A percentile compares a stretch with the other conserved stretches of the same genome.
Conservation (phyloP, 1,140 invertebrate genomes). For the Aphidius ervi region DNA sequence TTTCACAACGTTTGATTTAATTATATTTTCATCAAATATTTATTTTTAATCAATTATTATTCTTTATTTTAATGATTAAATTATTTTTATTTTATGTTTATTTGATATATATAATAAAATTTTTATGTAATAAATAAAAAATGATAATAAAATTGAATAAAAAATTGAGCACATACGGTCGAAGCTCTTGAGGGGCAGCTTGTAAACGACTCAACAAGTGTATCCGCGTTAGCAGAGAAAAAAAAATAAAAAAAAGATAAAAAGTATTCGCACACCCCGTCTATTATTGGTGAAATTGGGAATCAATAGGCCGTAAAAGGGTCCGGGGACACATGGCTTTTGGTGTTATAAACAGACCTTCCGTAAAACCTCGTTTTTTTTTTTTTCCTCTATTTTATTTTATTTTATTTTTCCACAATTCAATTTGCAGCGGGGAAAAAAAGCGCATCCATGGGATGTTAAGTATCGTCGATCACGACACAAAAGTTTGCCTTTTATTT, state of each 20-base stretch:
- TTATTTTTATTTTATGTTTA: too few relatives aligned
- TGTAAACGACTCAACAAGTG: constrained; percentile 50
- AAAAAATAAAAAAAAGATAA: constrained; percentile 18
- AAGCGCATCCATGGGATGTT: constrained; percentile 2
- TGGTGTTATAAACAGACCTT: background rate
- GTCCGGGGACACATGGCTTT: background rate
- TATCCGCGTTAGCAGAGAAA: constrained; percentile 43
- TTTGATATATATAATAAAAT: too few relatives aligned
- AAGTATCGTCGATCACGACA: constrained; percentile 9
- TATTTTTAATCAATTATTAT: too few relatives aligned
- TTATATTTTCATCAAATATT: background rate
- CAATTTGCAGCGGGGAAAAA: constrained; percentile 3
- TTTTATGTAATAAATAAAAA: too few relatives aligned
- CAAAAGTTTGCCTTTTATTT: too few relatives aligned
- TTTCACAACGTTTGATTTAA: background rate
- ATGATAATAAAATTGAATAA: too few relatives aligned
- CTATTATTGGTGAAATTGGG: constrained; percentile 50
- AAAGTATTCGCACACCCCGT: constrained; percentile 29
- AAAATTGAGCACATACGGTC: too few relatives aligned
- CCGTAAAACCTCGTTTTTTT: background rate
- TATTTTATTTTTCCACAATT: constrained; percentile 6
- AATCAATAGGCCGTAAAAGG: constrained; percentile 49
- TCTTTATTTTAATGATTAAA: background rate
- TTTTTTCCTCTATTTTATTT: constrained; percentile 1
- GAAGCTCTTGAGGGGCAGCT: background rate